Base-by-base conservation (phyloP, 2,888 invertebrate species). In the Agrochola lychnidis region DNA sequence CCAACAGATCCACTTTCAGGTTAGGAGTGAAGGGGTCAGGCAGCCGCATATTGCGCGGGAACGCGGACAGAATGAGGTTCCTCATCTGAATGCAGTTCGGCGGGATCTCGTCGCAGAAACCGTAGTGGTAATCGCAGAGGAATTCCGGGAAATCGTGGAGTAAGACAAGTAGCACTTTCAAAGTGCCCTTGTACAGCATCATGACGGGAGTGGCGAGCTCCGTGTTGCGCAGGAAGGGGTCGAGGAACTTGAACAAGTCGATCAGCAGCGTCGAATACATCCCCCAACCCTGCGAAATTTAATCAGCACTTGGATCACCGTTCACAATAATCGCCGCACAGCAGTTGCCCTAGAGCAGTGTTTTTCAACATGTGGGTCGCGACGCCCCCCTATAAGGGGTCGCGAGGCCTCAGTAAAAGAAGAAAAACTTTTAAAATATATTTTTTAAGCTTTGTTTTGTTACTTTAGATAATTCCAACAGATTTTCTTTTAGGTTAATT, bases 61-160 rank as follows among this genome's bases (percentile, higher is more conserved):
- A 99, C 4, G 99, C 99, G 6, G 99, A 99, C 82, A 99, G 97
- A 73, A 99, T 99, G 76, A 99, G 97, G 94, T 99, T 99, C 70
- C 99, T 97, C 99, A 99, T 99, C 94, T 99, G 99, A 87, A 99
- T 99, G 95, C 99, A 99, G 94, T 99, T 99, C 6, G 99, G 99
- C 67, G 99, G 99, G 89, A 99, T 99, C 81, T 99, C 99, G 94
- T 99, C 99, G 94, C 99, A 99, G 96, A 99, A 99, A 64, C 99
- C 99, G 94, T 99, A 99, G 94, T 99, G 99, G 94, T 99, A 99
- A 94, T 99, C 99, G 95, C 99, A 99, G 70, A 99, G 97, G 94
- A 99, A 99, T 96, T 99, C 99, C 0, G 99, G 99, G 94, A 99
- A 99, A 94, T 99, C 99, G 93, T 99, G 99, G 19, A 99, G 97